These are phyloP conservation scores for Turritopsis dohrnii DNA, from an alignment of 30 jellyfish, hydroid and myxozoan genomes.

Conservation along the genomic window DNA sequence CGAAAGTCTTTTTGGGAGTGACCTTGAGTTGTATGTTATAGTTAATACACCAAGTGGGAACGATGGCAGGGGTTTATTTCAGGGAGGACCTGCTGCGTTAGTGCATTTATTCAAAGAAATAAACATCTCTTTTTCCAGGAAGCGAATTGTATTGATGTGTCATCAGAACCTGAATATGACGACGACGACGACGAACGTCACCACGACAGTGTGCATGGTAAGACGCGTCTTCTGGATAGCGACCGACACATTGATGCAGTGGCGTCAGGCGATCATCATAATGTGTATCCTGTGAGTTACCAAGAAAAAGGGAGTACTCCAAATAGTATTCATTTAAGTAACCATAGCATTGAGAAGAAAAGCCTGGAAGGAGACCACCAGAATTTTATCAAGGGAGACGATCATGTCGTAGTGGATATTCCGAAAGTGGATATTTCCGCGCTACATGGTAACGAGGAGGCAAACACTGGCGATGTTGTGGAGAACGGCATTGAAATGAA, in stretches of 20 bases:
- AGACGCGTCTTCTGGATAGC: slow-evolving; percentile 18
- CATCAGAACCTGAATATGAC: slow-evolving; percentile 20
- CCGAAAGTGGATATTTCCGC: background rate
- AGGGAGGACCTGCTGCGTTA: no score
- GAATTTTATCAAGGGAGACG: background rate
- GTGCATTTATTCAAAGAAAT: background rate
- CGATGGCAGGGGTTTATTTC: no score
- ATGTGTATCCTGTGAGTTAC: background rate
- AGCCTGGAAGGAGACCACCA: background rate
- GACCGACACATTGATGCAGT: slow-evolving; percentile 13
- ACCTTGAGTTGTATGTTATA: no score
- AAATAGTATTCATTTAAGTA: background rate
- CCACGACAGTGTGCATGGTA: slow-evolving; percentile 26
- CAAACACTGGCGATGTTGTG: background rate
- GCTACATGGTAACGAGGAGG: background rate
- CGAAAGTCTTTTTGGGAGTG: no score
- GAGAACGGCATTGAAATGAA: slow-evolving; percentile 15
- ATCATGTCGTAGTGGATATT: background rate
- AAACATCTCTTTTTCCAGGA: background rate
- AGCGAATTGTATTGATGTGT: slow-evolving; percentile 23
- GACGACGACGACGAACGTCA: slow-evolving; percentile 27
- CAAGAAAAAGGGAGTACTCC: background rate
- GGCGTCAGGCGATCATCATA: background rate
- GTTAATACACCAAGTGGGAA: no score
- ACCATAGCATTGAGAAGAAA: background rate